phyloP scores from a whole-genome alignment of 1,140 invertebrate species.

The Anastrepha obliqua region DNA sequence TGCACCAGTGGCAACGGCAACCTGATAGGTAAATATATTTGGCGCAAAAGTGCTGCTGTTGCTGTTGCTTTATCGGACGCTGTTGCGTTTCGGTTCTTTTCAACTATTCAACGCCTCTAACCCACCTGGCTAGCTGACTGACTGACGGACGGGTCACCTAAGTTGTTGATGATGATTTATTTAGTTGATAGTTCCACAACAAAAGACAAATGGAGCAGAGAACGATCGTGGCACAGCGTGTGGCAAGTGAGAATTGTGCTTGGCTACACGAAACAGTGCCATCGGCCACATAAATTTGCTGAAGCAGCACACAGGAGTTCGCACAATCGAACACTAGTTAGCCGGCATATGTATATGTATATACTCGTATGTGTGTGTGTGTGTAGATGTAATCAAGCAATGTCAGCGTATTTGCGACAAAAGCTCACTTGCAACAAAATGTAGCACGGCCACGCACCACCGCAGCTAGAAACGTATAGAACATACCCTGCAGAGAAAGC shows the following conservation, averaged over 20 bases:
- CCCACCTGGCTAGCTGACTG: background rate
- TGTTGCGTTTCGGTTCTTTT: background rate
- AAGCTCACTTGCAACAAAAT: constrained; percentile 20
- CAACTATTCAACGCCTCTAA: background rate
- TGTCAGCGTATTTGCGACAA: constrained; percentile 28
- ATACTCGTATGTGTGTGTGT: background rate
- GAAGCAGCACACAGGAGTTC: constrained; percentile 16
- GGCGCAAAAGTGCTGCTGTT: background rate
- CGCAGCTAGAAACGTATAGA: background rate
- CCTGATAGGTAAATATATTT: background rate
- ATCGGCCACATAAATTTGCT: constrained; percentile 1
- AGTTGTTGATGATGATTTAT: constrained; percentile 31
- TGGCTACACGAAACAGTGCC: background rate
- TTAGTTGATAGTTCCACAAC: constrained; percentile 53
- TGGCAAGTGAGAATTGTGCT: constrained; percentile 27
- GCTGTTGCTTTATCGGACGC: constrained; percentile 21
- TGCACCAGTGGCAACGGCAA: too few relatives aligned
- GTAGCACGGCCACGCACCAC: background rate
- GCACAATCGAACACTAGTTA: background rate
- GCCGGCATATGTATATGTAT: background rate
- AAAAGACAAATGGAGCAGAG: constrained; percentile 51
- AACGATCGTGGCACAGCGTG: background rate
- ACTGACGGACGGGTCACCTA: constrained; percentile 28
- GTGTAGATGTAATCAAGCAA: background rate
- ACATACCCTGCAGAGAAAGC: too few relatives aligned